Evolutionary conservation across 2,113 vertebrate species (phyloP).

Genomic region (Cyprinodon tularosa): DNA sequence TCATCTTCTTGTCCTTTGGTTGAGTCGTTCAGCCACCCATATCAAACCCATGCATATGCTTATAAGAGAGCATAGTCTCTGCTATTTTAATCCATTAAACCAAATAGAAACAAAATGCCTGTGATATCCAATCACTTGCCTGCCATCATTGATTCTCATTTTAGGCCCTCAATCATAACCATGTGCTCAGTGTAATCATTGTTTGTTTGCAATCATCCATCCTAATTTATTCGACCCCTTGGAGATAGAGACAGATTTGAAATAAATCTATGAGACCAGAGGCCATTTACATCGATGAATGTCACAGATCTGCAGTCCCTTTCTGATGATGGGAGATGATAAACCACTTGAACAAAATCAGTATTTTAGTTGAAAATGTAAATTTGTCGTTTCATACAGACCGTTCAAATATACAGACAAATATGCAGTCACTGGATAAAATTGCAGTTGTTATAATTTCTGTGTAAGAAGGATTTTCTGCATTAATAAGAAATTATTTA

Average conservation of each 20-base stretch:
- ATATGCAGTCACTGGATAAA: neutral
- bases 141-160: slow-evolving; percentile 50
- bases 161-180: slow-evolving; percentile 19
- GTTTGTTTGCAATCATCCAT: slow-evolving; percentile 25
- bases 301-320: neutral
- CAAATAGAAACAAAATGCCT: slow-evolving; percentile 56
- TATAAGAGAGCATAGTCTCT: neutral
- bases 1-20: neutral
- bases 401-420: neutral
- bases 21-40: slow-evolving; percentile 1
- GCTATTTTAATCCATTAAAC: slow-evolving; percentile 38
- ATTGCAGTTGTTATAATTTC: neutral
- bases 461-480: neutral
- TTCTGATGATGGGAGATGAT: neutral
- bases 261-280: slow-evolving; percentile 19
- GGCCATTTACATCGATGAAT: slow-evolving; percentile 23
- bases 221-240: slow-evolving; percentile 31
- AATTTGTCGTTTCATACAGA: neutral
- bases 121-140: slow-evolving; percentile 34
- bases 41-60: slow-evolving; percentile 1
- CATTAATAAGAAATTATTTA: no score
- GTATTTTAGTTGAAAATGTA: neutral
- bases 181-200: slow-evolving; percentile 7
- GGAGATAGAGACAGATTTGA: slow-evolving; percentile 7
- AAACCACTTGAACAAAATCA: neutral